These are phyloP conservation scores for Melanostoma scalare DNA, from an alignment of 2,888 invertebrate species.

Conservation along the genomic window DNA sequence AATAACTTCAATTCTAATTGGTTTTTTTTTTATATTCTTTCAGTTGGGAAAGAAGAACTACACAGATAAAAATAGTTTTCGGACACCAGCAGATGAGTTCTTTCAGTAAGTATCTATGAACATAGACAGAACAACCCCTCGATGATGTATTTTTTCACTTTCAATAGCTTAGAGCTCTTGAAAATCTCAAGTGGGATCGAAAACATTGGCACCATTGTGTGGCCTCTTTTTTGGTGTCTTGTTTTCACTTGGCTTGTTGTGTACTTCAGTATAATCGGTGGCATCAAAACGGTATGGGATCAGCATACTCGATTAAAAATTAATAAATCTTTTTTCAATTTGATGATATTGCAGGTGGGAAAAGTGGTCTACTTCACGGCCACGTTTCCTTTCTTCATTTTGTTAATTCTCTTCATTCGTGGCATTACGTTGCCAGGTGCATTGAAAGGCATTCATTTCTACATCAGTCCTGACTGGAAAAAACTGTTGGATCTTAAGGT, in stretches of 20 bases:
- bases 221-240: slow-evolving; percentile 90
- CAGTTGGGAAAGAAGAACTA: slow-evolving; percentile 74
- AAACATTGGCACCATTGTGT: slow-evolving; percentile 89
- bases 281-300: slow-evolving; percentile 87
- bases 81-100: slow-evolving; percentile 91
- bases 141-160: slow-evolving; percentile 7
- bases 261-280: slow-evolving; percentile 92
- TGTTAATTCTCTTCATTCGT: slow-evolving; percentile 88
- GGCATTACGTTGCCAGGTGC: slow-evolving; percentile 92
- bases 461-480: slow-evolving; percentile 90
- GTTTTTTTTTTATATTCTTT: not conserved
- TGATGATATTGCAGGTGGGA: slow-evolving; percentile 77
- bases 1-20: slow-evolving; percentile 1
- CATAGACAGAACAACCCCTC: not conserved
- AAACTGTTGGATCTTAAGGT: slow-evolving; percentile 90
- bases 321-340: not conserved
- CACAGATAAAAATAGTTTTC: slow-evolving; percentile 73
- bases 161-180: slow-evolving; percentile 89
- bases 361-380: slow-evolving; percentile 92
- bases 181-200: slow-evolving; percentile 89
- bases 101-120: slow-evolving; percentile 86
- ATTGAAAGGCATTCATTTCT: slow-evolving; percentile 88
- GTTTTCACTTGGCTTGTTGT: slow-evolving; percentile 90
- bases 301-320: not conserved
- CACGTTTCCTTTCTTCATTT: slow-evolving; percentile 90